Base-by-base conservation (phyloP, 2,888 invertebrate species). In the Microctonus aethiopoides region DNA sequence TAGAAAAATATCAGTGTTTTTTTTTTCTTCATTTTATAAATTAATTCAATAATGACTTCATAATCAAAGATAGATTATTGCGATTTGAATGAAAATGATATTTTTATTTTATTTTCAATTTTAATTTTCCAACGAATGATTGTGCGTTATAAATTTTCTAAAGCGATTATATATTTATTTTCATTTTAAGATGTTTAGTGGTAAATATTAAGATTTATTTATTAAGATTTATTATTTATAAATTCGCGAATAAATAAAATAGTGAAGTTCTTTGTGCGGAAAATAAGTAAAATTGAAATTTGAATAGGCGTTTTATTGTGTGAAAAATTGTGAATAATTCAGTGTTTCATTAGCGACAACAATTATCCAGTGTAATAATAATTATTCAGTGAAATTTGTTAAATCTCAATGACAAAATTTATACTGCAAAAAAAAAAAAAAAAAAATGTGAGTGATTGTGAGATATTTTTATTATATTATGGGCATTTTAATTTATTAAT, bases 1-100 rank as follows among this genome's bases (percentile, higher is more conserved):
- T 46, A 26, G 51, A n/a, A n/a, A n/a, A 57, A n/a, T 61, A 59
- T 26, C 61, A 46, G 41, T 39, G 46, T 61, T 65, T 39, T 64
- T 26, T 46, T 59, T 20, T 60, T 68, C 46, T 52, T 65, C 51
- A 52, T 20, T n/a, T 29, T 39, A 22, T 16, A 20, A 13, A 32
- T 29, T 52, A 54, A 11, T 11, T n/a, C 46, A 7, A 46, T 46
- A 1, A 46, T 16, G 16, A 46, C 7, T 16, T 46, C 16, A 7
- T 46, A 46, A 7, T 46, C 20, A 46, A 5, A 46, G 7, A 6
- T 4, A 13, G n/a, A 13, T 39, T 39, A 39, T 39, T 39, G 13
- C 39, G n/a, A 39, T 39, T 39, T n/a, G 13, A 5, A 39, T 13
- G 5, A 2, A 16, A 46, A 46, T n/a, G n/a, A 7, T 4, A 46